Conservation (phyloP, 2,888 invertebrate genomes). For the Lepidonotus clava region DNA sequence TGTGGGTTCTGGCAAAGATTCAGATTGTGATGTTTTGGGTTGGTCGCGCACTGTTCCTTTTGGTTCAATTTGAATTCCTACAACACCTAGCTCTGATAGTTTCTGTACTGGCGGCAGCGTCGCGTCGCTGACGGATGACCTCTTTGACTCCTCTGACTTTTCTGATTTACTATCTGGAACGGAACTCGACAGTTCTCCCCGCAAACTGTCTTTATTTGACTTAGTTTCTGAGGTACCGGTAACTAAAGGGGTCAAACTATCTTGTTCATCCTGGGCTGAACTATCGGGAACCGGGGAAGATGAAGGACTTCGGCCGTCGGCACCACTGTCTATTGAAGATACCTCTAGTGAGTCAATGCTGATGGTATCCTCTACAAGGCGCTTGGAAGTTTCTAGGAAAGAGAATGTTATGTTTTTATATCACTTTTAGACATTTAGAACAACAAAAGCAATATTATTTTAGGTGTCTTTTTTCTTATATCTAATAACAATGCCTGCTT, state of each 20-base stretch:
- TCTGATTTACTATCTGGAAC: too few relatives aligned
- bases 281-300: not conserved
- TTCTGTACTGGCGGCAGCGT: constrained; percentile 8
- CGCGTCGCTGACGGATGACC: not conserved
- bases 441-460: too few relatives aligned
- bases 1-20: not conserved
- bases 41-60: not conserved
- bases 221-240: not conserved
- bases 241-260: too few relatives aligned
- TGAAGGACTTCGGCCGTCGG: not conserved
- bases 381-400: not conserved
- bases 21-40: not conserved
- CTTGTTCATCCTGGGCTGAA: too few relatives aligned
- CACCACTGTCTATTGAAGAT: not conserved
- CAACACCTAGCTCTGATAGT: not conserved
- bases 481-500: too few relatives aligned
- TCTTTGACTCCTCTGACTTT: too few relatives aligned
- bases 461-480: too few relatives aligned
- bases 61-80: not conserved
- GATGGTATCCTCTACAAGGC: not conserved
- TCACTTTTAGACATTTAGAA: too few relatives aligned
- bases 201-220: not conserved
- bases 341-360: constrained; percentile 32
- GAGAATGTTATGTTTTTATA: not conserved
- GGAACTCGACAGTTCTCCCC: too few relatives aligned